phyloP scores from a whole-genome alignment of 1,140 invertebrate species.

The Battus philenor region DNA sequence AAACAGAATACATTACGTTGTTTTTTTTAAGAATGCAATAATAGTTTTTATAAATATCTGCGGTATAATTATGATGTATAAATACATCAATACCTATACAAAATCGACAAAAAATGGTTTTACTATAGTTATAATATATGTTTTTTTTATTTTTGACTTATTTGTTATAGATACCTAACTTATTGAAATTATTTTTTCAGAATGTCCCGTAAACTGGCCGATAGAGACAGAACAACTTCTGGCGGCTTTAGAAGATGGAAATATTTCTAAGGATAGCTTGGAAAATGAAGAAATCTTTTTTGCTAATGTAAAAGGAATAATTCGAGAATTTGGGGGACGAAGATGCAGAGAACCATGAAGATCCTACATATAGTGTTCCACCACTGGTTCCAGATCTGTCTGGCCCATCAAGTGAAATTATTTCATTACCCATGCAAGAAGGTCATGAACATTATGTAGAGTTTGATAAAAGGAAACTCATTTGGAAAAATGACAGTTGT shows the following conservation, averaged over 20 bases:
- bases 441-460: constrained; percentile 24
- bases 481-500: constrained; percentile 38
- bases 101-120: constrained; percentile 33
- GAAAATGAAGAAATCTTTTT: constrained; percentile 35
- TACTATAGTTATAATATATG: constrained; percentile 26
- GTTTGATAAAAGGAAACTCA: constrained; percentile 37
- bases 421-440: constrained; percentile 33
- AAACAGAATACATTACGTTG: constrained; percentile 27
- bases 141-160: constrained; percentile 31
- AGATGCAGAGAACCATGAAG: constrained; percentile 31
- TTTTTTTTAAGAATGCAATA: constrained; percentile 32
- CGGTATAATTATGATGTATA: constrained; percentile 34
- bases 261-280: constrained; percentile 35
- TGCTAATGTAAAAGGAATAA: constrained; percentile 27
- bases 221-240: constrained; percentile 31
- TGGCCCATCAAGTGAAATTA: constrained; percentile 31
- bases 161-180: constrained; percentile 34
- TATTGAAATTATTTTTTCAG: constrained; percentile 35
- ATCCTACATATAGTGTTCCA: constrained; percentile 35
- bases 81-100: constrained; percentile 40
- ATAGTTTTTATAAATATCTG: constrained; percentile 36
- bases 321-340: constrained; percentile 31
- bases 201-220: constrained; percentile 29
- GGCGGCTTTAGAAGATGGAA: constrained; percentile 33
- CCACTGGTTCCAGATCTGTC: constrained; percentile 32